Conservation (phyloP, 92 coral and sea anemone species). For the Montipora capitata region DNA sequence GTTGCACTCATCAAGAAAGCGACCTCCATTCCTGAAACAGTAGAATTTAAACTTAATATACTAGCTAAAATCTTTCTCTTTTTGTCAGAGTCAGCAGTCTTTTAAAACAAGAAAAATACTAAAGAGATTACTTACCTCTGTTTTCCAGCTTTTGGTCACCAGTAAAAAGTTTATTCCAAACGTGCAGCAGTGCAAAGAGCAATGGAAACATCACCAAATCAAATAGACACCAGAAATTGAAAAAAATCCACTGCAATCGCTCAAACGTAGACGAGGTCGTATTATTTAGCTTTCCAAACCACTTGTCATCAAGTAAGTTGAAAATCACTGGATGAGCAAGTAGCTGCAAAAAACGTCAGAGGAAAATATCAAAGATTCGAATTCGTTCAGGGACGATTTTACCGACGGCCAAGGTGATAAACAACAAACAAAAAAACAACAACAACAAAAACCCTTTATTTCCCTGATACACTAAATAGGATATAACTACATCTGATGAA, state of each 20-base stretch:
- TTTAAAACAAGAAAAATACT: no score
- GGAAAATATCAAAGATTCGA: not conserved
- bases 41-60: no score
- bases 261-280: not conserved
- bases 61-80: no score
- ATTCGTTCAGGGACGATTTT: not conserved
- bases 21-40: conserved; percentile 18
- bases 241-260: conserved; percentile 12
- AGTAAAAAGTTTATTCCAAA: not conserved
- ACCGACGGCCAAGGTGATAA: no score
- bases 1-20: conserved; percentile 31
- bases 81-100: no score
- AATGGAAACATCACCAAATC: conserved; percentile 38
- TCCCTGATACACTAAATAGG: no score
- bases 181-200: conserved; percentile 1
- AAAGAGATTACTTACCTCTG: conserved; percentile 7
- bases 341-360: conserved; percentile 2
- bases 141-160: not conserved
- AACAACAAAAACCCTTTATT: no score
- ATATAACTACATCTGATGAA: no score
- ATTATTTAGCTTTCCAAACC: conserved; percentile 3
- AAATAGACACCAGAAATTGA: conserved; percentile 33
- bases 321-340: conserved; percentile 35
- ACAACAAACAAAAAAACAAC: no score
- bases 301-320: conserved; percentile 18